Conservation (phyloP, 64 coral and sea anemone species). For the Dendronephthya gigantea region DNA sequence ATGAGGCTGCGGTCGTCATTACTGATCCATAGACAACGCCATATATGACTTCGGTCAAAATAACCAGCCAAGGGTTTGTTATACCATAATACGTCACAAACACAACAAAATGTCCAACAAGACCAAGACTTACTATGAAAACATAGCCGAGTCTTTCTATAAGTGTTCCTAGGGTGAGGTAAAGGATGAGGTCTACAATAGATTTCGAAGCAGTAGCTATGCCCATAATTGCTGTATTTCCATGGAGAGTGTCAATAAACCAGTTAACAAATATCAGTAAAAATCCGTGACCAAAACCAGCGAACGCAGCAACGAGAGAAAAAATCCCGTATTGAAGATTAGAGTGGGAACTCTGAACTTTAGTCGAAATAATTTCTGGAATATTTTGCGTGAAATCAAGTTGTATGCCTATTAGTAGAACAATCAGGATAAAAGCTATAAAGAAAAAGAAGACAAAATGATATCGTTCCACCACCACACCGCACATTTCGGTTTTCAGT, state of each 20-base stretch:
- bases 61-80: background rate
- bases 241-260: background rate
- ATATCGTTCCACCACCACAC: background rate
- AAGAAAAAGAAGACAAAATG: conserved; percentile 3
- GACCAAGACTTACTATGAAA: background rate
- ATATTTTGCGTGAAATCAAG: background rate
- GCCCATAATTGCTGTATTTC: background rate
- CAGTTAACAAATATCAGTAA: background rate
- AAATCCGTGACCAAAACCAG: background rate
- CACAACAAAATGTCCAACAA: conserved; percentile 2
- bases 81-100: background rate
- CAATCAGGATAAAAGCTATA: background rate
- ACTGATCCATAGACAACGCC: background rate
- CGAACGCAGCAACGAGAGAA: background rate
- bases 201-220: background rate
- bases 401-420: background rate
- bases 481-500: background rate
- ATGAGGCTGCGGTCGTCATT: background rate
- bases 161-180: background rate
- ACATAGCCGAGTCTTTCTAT: background rate
- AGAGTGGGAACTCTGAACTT: background rate
- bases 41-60: background rate
- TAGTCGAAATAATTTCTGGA: background rate
- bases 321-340: background rate
- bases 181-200: background rate